Evolutionary conservation across 2,113 vertebrate species (phyloP).

Genomic region (Scopus umbretta): DNA sequence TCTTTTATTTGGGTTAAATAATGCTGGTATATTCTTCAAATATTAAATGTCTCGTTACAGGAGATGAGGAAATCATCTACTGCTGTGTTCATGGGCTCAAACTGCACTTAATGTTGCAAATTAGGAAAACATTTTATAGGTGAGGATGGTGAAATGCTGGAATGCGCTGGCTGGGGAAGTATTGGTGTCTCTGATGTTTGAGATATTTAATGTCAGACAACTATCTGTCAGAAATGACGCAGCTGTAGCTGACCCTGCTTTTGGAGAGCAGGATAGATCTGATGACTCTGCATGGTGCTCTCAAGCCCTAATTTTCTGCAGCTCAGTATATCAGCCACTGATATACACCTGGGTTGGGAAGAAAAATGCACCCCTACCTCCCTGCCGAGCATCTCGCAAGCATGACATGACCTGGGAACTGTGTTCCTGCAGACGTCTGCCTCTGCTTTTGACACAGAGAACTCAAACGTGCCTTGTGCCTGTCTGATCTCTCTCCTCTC

Average conservation of each 20-base stretch:
- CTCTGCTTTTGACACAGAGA: neutral
- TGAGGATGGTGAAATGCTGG: neutral
- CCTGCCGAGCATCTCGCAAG: neutral
- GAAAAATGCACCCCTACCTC: neutral
- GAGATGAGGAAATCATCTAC: neutral
- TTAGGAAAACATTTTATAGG: neutral
- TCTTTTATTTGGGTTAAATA: neutral
- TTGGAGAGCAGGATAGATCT: neutral
- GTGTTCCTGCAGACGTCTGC: neutral
- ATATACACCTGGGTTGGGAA: neutral
- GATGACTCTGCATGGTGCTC: neutral
- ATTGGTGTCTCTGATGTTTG: neutral
- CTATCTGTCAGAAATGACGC: fast-evolving
- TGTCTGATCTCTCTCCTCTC: neutral
- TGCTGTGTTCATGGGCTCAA: neutral
- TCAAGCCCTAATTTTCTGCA: neutral
- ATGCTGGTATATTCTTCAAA: fast-evolving
- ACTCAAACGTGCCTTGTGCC: fast-evolving
- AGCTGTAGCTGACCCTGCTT: neutral
- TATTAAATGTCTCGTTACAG: neutral
- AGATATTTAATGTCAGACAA: neutral
- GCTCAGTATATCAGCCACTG: neutral
- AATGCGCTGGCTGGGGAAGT: neutral
- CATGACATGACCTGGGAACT: neutral
- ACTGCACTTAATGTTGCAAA: neutral